A percentile compares a stretch with the other conserved stretches of the same genome.
Conservation (phyloP, 2,888 invertebrate genomes). For the Synanthedon andrenaeformis region DNA sequence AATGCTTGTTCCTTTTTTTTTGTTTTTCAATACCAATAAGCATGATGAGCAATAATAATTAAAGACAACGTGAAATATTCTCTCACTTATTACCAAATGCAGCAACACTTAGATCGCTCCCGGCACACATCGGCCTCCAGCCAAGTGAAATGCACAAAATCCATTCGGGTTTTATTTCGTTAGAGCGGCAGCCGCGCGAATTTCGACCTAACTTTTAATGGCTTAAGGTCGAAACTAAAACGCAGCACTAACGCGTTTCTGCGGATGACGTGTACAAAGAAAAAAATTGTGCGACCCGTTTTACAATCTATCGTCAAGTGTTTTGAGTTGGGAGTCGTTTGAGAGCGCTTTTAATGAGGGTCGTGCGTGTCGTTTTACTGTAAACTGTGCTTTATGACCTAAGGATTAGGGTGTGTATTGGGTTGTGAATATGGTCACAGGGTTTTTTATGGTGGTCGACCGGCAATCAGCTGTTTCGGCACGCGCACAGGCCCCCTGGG, state of each 20-base stretch:
- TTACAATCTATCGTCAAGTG: slow-evolving; percentile 20
- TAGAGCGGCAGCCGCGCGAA: slow-evolving; percentile 19
- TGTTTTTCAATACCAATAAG: too few species aligned
- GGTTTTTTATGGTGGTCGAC: slow-evolving; percentile 58
- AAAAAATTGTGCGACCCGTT: slow-evolving; percentile 28
- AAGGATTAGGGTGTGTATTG: slow-evolving; percentile 13
- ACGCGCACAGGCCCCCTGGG: slow-evolving; percentile 53
- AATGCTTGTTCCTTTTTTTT: too few species aligned
- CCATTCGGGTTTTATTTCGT: slow-evolving; percentile 61
- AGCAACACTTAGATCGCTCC: slow-evolving; percentile 9
- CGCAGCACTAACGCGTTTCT: slow-evolving; percentile 23
- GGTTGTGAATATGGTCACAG: slow-evolving; percentile 20
- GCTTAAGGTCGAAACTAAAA: slow-evolving; percentile 19
- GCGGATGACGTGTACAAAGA: slow-evolving; percentile 35
- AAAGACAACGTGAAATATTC: slow-evolving; percentile 13
- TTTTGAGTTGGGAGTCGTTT: slow-evolving; percentile 30
- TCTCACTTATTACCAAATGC: slow-evolving; percentile 20
- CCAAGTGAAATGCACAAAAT: slow-evolving; percentile 64
- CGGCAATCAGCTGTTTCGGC: slow-evolving; percentile 67
- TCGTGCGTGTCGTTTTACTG: slow-evolving; percentile 13
- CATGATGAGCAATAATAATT: too few species aligned
- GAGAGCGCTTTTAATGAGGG: slow-evolving; percentile 28
- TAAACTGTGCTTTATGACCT: slow-evolving; percentile 9
- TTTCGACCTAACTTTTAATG: slow-evolving; percentile 13
- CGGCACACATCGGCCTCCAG: slow-evolving; percentile 33